These are phyloP conservation scores for Carlito syrichta DNA, from an alignment of 2,113 vertebrate species.

Conservation along the genomic window DNA sequence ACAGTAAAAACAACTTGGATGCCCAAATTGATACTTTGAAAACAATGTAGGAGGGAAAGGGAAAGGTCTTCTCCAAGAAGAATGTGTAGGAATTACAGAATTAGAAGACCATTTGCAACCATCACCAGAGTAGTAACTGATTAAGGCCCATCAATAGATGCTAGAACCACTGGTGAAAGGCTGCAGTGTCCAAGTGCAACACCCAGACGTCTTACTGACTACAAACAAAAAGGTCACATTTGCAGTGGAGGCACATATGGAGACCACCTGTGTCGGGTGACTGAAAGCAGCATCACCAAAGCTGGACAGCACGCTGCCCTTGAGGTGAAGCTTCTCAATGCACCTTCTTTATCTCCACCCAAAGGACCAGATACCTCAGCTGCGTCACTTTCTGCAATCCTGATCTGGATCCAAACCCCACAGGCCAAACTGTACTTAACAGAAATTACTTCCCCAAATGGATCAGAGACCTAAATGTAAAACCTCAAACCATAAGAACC, in stretches of 20 bases:
- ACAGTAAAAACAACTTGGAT: neutral
- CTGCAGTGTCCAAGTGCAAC: neutral
- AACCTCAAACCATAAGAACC: too few species aligned
- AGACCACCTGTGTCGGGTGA: neutral
- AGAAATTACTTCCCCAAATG: neutral
- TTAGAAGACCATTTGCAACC: neutral
- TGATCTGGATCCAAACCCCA: neutral
- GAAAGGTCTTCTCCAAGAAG: neutral
- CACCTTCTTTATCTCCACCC: neutral
- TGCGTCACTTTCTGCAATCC: rapidly evolving
- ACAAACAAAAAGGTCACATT: neutral
- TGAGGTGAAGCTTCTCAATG: neutral
- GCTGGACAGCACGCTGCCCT: rapidly evolving
- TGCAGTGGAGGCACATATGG: neutral
- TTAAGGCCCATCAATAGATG: neutral
- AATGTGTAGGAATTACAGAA: neutral
- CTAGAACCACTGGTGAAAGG: neutral
- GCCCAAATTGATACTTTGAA: neutral
- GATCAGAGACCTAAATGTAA: too few species aligned
- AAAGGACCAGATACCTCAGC: neutral
- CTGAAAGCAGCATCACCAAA: neutral
- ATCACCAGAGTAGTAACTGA: neutral
- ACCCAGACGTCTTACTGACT: neutral
- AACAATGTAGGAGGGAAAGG: neutral
- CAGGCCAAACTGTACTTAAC: neutral